Conservation (phyloP, 2,888 invertebrate genomes). For the Epiblema foenella region DNA sequence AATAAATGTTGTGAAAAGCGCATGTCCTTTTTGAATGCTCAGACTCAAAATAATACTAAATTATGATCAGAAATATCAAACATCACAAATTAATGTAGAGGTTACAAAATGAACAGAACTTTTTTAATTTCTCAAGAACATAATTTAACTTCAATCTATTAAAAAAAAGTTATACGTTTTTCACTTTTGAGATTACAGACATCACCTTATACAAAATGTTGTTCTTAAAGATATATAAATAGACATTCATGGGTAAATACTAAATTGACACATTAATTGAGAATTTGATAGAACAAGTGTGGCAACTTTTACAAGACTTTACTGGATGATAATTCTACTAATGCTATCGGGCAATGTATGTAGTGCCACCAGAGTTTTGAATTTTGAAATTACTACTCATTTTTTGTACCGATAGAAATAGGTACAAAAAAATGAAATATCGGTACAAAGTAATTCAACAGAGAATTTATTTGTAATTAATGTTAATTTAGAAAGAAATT, state of each 20-base stretch:
- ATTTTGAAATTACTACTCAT: no score
- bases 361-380: no score
- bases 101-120: background rate
- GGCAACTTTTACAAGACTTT: slow-evolving; percentile 1
- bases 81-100: background rate
- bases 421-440: no score
- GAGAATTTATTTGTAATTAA: no score
- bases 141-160: background rate
- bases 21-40: background rate
- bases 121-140: background rate
- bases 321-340: background rate
- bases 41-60: slow-evolving; percentile 21
- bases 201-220: background rate
- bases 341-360: no score
- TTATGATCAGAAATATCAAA: background rate
- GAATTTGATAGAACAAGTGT: slow-evolving; percentile 10
- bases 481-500: no score
- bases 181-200: background rate
- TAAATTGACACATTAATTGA: slow-evolving; percentile 62
- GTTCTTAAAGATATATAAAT: slow-evolving; percentile 25
- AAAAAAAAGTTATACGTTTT: background rate
- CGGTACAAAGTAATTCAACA: no score
- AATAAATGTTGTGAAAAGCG: background rate
- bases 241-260: slow-evolving; percentile 40
- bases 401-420: no score